Percentiles rank a stretch among this genome's conserved stretches.
These are phyloP conservation scores for Drosophila serrata DNA, from an alignment of 1,140 invertebrate species.

Conservation along the genomic window DNA sequence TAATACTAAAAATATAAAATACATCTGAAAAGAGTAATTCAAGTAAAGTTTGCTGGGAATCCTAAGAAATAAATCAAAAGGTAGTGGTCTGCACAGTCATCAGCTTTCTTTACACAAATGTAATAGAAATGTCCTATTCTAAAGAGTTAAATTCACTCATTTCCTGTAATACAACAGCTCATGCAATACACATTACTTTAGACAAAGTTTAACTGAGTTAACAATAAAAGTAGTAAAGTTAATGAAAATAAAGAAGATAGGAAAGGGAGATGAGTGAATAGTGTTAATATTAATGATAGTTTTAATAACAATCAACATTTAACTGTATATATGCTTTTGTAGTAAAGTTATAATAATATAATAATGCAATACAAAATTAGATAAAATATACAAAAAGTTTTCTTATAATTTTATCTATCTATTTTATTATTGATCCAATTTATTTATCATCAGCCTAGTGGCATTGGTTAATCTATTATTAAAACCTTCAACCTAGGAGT, in stretches of 20 bases:
- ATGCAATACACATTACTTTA: too few relatives aligned
- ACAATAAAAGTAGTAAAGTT: neutral
- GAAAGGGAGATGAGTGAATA: neutral
- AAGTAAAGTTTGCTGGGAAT: neutral
- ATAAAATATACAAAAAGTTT: neutral
- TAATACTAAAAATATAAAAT: neutral
- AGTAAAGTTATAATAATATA: neutral
- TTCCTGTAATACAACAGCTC: too few relatives aligned
- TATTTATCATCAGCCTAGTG: neutral
- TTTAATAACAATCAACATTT: neutral
- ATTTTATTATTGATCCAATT: neutral
- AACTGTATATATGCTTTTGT: neutral
- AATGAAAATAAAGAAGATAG: neutral
- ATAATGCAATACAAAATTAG: neutral
- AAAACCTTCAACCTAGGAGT: constrained; percentile 10
- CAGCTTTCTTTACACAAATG: neutral
- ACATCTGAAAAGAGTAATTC: neutral
- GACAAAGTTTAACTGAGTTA: neutral
- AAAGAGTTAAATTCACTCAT: too few relatives aligned
- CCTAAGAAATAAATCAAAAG: neutral
- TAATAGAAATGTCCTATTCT: neutral
- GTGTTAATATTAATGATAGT: neutral
- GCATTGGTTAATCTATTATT: neutral
- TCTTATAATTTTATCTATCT: neutral
- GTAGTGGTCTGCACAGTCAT: neutral